Evolutionary conservation across 2,113 vertebrate genomes (phyloP).

Genomic region (Ptyas mucosa): DNA sequence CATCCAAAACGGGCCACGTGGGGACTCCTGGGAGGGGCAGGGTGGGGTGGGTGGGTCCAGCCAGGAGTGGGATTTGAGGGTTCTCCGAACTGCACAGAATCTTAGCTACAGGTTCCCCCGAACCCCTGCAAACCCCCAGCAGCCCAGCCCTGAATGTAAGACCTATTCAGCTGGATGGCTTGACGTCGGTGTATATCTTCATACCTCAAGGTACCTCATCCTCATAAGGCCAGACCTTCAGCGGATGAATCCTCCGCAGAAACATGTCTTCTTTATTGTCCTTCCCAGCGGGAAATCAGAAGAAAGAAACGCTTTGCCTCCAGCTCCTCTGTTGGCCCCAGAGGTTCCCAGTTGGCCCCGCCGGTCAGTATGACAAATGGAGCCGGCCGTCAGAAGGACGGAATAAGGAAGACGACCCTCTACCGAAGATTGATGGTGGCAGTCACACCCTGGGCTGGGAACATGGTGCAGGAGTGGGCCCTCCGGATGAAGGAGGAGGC

Average conservation of each 20-base stretch:
- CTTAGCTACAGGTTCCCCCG: too few species aligned
- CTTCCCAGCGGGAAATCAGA: neutral
- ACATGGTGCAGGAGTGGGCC: constrained; percentile 63
- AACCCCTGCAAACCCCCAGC: too few species aligned
- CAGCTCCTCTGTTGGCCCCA: rapidly evolving
- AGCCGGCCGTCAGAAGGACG: neutral
- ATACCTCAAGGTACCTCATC: too few species aligned
- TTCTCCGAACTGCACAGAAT: too few species aligned
- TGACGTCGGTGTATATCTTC: neutral
- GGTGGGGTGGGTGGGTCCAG: too few species aligned
- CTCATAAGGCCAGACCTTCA: neutral
- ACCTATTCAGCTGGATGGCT: neutral
- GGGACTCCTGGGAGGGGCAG: too few species aligned
- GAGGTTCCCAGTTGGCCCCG: rapidly evolving
- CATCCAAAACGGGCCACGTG: too few species aligned
- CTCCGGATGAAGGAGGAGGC: neutral
- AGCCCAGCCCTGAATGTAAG: too few species aligned
- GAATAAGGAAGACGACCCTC: constrained; percentile 34
- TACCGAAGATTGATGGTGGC: constrained; percentile 72
- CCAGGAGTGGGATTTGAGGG: too few species aligned
- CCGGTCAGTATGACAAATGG: neutral
- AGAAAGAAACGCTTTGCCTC: neutral
- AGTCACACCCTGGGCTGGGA: constrained; percentile 81
- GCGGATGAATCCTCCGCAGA: neutral
- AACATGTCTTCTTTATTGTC: neutral